These are phyloP conservation scores for Criorhina ranunculi DNA, from an alignment of 2,888 invertebrate species.

Conservation along the genomic window DNA sequence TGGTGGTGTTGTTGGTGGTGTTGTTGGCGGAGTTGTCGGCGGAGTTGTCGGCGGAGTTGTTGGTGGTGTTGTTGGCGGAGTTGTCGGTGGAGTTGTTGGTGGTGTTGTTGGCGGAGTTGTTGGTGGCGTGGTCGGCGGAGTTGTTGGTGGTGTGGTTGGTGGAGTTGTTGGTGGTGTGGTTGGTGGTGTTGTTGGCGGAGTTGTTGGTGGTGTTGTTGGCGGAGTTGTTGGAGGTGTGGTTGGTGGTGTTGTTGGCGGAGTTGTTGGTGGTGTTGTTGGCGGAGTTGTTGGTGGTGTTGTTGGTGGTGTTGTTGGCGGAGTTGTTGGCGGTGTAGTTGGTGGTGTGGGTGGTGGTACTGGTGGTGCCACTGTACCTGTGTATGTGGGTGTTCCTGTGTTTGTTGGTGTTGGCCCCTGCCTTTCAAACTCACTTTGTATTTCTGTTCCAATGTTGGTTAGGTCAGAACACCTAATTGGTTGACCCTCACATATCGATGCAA, in stretches of 20 bases:
- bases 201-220: background rate
- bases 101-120: constrained; percentile 1
- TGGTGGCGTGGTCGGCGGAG: background rate
- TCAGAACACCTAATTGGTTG: no score
- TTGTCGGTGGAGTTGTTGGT: background rate
- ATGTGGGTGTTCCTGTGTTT: background rate
- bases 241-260: constrained; percentile 1
- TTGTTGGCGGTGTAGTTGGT: background rate
- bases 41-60: background rate
- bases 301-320: background rate
- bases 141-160: background rate
- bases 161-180: constrained; percentile 2
- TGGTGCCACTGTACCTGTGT: background rate
- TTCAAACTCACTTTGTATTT: no score
- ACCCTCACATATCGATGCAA: no score
- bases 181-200: background rate
- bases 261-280: background rate
- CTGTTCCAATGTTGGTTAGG: no score
- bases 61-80: background rate
- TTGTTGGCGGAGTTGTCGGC: background rate
- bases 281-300: background rate
- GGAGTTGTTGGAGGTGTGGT: background rate
- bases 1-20: background rate
- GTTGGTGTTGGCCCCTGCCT: background rate
- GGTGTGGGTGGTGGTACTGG: background rate